These are phyloP conservation scores for Catagonus wagneri DNA, from an alignment of 2,113 vertebrate genomes.

Conservation along the genomic window DNA sequence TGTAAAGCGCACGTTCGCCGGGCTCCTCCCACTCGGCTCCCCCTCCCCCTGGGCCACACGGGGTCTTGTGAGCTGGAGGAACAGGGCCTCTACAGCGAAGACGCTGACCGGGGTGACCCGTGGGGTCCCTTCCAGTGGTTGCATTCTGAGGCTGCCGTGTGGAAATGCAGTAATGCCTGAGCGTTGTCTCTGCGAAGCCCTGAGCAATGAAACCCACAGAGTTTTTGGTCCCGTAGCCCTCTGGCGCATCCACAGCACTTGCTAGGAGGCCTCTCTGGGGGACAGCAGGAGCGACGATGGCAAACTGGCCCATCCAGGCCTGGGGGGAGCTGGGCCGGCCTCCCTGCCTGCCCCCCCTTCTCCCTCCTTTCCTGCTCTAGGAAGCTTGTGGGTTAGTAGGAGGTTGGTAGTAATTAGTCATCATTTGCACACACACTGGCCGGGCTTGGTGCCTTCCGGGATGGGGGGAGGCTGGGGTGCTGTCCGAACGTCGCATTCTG, in stretches of 20 bases:
- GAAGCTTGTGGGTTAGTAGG: not conserved
- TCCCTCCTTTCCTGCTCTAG: not conserved
- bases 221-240: accelerated
- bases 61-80: not conserved
- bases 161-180: not conserved
- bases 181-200: not conserved
- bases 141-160: not conserved
- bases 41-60: not conserved
- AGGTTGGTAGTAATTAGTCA: constrained; percentile 42
- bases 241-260: not conserved
- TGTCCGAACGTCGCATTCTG: not conserved
- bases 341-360: not conserved
- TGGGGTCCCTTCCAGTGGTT: not conserved
- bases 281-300: not conserved
- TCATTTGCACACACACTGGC: not conserved
- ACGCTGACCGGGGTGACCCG: not conserved
- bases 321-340: not conserved
- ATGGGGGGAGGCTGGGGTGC: not conserved
- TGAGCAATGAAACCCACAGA: not conserved
- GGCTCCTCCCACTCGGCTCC: accelerated
- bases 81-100: not conserved
- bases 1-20: not conserved
- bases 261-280: not conserved
- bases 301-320: accelerated
- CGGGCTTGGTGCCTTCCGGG: not conserved